These are phyloP conservation scores for Drosophila monieri DNA, from an alignment of 2,888 invertebrate species.

Conservation along the genomic window DNA sequence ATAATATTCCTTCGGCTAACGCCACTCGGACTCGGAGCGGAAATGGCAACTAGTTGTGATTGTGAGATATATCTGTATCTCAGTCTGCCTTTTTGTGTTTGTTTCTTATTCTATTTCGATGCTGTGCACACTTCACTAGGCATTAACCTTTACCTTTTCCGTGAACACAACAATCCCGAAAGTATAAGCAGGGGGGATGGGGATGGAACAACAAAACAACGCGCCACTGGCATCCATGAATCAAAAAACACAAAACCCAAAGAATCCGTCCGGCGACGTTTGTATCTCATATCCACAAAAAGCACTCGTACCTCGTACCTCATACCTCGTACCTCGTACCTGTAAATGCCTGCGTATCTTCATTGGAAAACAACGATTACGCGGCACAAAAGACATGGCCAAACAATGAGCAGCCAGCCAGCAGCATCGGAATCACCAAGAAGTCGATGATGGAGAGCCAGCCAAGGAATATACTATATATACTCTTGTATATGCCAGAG, in stretches of 20 bases:
- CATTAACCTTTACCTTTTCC: constrained; percentile 72
- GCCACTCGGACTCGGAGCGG: constrained; percentile 56
- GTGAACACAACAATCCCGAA: constrained; percentile 59
- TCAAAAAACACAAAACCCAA: constrained; percentile 59
- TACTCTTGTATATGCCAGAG: constrained; percentile 6
- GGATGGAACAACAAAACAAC: constrained; percentile 24
- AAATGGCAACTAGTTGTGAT: constrained; percentile 59
- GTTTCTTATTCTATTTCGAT: constrained; percentile 50
- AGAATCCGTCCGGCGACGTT: constrained; percentile 74
- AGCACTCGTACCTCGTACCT: constrained; percentile 34
- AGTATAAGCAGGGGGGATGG: neutral
- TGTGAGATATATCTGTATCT: constrained; percentile 28
- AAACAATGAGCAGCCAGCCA: constrained; percentile 61
- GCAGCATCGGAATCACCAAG: constrained; percentile 15
- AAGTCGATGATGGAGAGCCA: constrained; percentile 38
- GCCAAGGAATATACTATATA: constrained; percentile 28
- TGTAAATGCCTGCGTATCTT: constrained; percentile 46
- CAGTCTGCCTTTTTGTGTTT: constrained; percentile 19
- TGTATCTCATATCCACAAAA: constrained; percentile 65
- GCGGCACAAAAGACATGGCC: constrained; percentile 74
- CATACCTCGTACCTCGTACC: constrained; percentile 44
- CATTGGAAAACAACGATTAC: constrained; percentile 78
- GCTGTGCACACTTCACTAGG: constrained; percentile 77
- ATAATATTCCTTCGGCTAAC: constrained; percentile 49
- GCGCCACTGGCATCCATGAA: constrained; percentile 62